A percentile compares a stretch with the other conserved stretches of the same genome.
phyloP scores from a whole-genome alignment of 2,113 vertebrate genomes.

The Oriolus oriolus region DNA sequence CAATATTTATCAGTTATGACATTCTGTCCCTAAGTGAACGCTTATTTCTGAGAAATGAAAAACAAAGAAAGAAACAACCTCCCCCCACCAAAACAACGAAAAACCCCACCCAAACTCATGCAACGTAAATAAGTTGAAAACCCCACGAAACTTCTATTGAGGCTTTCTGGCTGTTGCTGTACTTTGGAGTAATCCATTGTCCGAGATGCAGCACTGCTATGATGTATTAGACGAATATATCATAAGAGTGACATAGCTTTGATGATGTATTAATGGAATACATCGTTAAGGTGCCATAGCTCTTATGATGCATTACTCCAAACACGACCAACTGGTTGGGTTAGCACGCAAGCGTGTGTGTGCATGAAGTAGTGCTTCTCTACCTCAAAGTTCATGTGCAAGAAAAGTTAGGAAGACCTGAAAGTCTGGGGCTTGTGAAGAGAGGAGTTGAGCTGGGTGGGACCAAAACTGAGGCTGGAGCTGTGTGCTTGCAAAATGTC shows the following conservation, averaged over 20 bases:
- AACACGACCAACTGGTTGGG: conserved; percentile 43
- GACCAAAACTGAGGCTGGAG: not conserved
- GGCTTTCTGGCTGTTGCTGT: conserved; percentile 63
- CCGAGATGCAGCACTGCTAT: conserved; percentile 2
- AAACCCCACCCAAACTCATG: not conserved
- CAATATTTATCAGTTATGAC: not conserved
- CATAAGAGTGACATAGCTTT: conserved; percentile 58
- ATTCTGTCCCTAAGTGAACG: not conserved
- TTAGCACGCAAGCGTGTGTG: conserved; percentile 41
- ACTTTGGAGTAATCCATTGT: conserved; percentile 66
- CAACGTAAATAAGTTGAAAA: conserved; percentile 39
- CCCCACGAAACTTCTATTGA: conserved; percentile 50
- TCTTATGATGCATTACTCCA: conserved; percentile 62
- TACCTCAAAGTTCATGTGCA: not conserved
- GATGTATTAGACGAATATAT: conserved; percentile 69
- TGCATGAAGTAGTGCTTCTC: not conserved
- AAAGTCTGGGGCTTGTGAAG: not conserved
- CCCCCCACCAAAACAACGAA: not conserved
- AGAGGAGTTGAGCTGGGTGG: not conserved
- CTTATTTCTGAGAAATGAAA: conserved; percentile 7
- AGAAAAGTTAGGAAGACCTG: not conserved
- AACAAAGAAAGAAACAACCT: not conserved
- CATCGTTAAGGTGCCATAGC: conserved; percentile 66
- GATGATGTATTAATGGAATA: conserved; percentile 72
- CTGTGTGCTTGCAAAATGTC: not conserved